Base-by-base conservation (phyloP, 1,140 invertebrate species). In the Pseudoatta argentina region DNA sequence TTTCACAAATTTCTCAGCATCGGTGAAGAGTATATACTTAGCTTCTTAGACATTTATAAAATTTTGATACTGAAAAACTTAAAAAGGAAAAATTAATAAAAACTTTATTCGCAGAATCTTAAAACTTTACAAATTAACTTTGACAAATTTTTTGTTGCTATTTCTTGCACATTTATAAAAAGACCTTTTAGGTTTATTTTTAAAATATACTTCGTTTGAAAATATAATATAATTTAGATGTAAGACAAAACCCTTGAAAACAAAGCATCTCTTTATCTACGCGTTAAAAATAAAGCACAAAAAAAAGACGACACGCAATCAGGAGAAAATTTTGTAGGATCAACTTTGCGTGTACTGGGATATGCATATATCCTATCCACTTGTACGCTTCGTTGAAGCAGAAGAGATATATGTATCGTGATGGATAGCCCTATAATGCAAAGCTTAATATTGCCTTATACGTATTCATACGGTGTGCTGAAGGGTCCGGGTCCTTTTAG, bases 391-490 rank as follows among this genome's bases (percentile, higher is more conserved):
- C 77, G 61, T 39, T 51, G 44, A 69, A 21, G 10, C 30, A 79
- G 48, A 53, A 79, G n/a, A 4, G n/a, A 69, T 69, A 86, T 67
- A 67, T 78, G 44, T 79, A 82, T 89, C 61, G 67, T 21, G n/a
- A 61, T 27, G 69, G 55, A 64, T 83, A 86, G 77, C 59, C 39
- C 76, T 69, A 67, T 44, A 44, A 44, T 64, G 83, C 66, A 21
- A 91, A 90, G 72, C 88, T 88, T 91, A 90, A 91, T 91, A 91
- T 90, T 91, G 61, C 79, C 85, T 91, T 88, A 88, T 91, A 90
- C 81, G 79, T 91, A 90, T 91, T 90, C 87, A 87, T 87, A 81
- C 67, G 39, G 69, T 57, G 69, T 27, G 67, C 44, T 18, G 34
- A 71, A 77, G 67, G 67, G 61, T 67, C 61, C 64, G 82, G 44